Evolutionary conservation across 2,888 invertebrate species (phyloP).

Genomic region (Caenorhabditis becei): DNA sequence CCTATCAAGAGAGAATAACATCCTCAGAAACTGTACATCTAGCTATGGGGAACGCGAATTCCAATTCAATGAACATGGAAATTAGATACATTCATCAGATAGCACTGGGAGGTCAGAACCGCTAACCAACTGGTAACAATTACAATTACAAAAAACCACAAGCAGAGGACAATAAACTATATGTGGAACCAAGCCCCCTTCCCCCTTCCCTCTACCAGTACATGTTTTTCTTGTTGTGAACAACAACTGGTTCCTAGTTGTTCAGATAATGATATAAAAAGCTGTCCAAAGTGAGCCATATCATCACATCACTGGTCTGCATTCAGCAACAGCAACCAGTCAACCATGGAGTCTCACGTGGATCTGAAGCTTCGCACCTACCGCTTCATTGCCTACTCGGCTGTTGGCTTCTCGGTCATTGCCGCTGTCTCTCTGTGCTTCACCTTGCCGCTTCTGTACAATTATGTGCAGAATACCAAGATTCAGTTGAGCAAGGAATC

Average conservation of each 20-base stretch:
- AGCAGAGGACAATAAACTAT: conserved; percentile 43
- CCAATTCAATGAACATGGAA: conserved; percentile 7
- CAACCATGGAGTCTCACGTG: conserved; percentile 57
- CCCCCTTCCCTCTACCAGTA: not conserved
- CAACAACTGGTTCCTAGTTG: conserved; percentile 34
- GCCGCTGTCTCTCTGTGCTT: conserved; percentile 53
- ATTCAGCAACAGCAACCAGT: conserved; percentile 57
- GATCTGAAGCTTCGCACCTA: conserved; percentile 53
- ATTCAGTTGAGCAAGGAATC: conserved; percentile 42
- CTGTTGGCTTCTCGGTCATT: conserved; percentile 43
- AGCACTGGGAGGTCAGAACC: conserved; percentile 22
- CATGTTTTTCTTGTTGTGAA: conserved; percentile 20
- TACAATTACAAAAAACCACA: conserved; percentile 49
- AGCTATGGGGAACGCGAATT: no score
- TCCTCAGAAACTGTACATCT: no score
- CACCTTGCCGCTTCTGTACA: conserved; percentile 54
- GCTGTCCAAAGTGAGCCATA: conserved; percentile 7
- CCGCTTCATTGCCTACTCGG: conserved; percentile 53
- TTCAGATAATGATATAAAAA: conserved; percentile 35
- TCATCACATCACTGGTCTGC: conserved; percentile 54
- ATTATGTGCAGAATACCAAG: conserved; percentile 52
- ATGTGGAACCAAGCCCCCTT: conserved; percentile 46
- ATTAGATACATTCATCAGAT: conserved; percentile 16
- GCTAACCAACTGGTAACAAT: conserved; percentile 47
- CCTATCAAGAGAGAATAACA: no score